phyloP scores from a whole-genome alignment of 2,797 vertebrate species.

The Phaenicophaeus curvirostris region DNA sequence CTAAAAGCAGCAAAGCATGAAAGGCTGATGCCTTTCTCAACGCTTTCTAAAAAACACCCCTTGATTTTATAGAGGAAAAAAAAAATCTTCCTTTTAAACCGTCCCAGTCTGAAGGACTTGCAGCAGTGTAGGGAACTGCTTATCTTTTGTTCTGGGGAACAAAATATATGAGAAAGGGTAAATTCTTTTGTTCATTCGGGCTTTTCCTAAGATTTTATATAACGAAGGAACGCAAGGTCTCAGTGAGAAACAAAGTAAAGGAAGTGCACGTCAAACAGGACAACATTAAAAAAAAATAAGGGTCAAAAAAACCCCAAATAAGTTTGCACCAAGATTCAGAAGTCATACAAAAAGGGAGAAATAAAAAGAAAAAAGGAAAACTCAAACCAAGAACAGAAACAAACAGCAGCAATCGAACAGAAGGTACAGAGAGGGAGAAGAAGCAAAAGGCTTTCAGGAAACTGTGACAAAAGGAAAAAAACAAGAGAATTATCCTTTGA shows the following conservation, averaged over 20 bases:
- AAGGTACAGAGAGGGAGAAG: neutral
- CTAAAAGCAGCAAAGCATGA: neutral
- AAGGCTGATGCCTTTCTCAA: neutral
- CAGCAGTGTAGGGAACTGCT: neutral
- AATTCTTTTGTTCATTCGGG: neutral
- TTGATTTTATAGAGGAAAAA: neutral
- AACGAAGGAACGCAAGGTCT: neutral
- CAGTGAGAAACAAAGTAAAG: conserved; percentile 3
- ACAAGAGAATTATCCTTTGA: neutral
- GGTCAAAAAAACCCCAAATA: neutral
- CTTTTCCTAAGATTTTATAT: neutral
- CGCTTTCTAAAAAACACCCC: neutral
- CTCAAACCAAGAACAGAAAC: conserved; percentile 52
- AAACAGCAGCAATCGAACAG: conserved; percentile 33
- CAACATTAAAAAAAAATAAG: neutral
- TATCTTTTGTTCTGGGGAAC: neutral
- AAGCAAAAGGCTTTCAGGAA: conserved; percentile 15
- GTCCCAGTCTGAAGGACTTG: neutral
- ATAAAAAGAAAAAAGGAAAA: conserved; percentile 42
- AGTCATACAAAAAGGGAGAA: conserved; percentile 9
- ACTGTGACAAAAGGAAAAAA: conserved; percentile 19
- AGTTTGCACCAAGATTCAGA: conserved; percentile 8
- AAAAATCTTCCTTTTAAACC: neutral
- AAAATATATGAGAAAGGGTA: conserved; percentile 30
- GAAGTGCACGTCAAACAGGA: neutral